phyloP scores from a whole-genome alignment of 2,888 invertebrate species.

The Hemithea aestivaria region DNA sequence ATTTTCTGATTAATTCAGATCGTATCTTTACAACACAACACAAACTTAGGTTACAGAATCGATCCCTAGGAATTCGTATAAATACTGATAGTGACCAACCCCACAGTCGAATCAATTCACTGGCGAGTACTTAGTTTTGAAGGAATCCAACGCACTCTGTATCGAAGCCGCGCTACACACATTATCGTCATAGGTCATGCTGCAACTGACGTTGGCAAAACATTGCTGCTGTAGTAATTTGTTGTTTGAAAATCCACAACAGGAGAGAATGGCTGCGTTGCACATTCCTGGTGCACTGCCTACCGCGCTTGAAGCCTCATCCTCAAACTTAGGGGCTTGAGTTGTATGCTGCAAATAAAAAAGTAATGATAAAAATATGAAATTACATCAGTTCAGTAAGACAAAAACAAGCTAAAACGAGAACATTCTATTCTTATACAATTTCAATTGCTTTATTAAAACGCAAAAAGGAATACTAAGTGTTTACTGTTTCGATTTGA shows the following conservation, averaged over 20 bases:
- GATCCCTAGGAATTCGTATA: no score
- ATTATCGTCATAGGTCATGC: conserved; percentile 31
- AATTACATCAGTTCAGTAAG: conserved; percentile 12
- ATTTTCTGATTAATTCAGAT: no score
- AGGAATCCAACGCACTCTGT: conserved; percentile 40
- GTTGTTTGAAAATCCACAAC: conserved; percentile 39
- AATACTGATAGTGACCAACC: conserved; percentile 42
- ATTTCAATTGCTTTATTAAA: no score
- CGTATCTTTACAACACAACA: no score
- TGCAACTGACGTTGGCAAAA: conserved; percentile 47
- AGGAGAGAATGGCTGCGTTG: conserved; percentile 52
- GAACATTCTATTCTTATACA: no score
- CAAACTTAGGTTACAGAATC: no score
- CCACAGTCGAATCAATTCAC: conserved; percentile 26
- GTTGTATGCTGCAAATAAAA: conserved; percentile 23
- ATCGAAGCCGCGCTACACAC: conserved; percentile 42
- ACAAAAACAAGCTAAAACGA: no score
- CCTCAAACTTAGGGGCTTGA: conserved; percentile 28
- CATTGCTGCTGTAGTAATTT: conserved; percentile 36
- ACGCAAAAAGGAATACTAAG: no score
- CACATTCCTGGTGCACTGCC: conserved; percentile 43
- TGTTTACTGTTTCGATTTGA: no score
- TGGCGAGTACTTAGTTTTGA: conserved; percentile 46
- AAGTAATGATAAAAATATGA: background rate
- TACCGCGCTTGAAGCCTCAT: background rate